phyloP scores from a whole-genome alignment of 2,797 vertebrate genomes.

The Oryzias sinensis region DNA sequence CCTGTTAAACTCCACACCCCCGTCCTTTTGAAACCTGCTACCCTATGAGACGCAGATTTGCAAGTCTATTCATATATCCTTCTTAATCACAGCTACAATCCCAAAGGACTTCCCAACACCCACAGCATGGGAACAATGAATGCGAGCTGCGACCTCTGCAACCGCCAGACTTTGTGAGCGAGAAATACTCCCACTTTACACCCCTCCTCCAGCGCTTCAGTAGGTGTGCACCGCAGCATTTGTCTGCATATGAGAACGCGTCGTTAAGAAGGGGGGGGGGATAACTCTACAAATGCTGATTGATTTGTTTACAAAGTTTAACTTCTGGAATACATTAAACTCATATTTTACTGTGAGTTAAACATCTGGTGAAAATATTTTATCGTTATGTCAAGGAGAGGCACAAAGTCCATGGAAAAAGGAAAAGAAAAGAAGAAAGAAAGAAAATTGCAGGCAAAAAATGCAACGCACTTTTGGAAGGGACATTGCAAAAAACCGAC shows the following conservation, averaged over 20 bases:
- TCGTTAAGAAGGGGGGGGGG: not conserved
- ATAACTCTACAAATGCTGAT: conserved; percentile 19
- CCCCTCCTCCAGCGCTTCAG: conserved; percentile 17
- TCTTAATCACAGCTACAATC: conserved; percentile 32
- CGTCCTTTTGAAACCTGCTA: conserved; percentile 14
- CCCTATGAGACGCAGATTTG: conserved; percentile 16
- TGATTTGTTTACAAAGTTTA: conserved; percentile 26
- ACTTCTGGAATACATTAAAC: conserved; percentile 16
- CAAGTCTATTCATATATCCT: conserved; percentile 24
- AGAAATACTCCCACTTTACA: conserved; percentile 44
- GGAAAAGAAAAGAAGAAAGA: not conserved
- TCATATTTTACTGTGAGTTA: conserved; percentile 1
- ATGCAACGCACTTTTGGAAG: not conserved
- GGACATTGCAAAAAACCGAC: conserved; percentile 7
- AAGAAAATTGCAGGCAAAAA: not conserved
- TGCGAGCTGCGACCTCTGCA: conserved; percentile 30
- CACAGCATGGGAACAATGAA: conserved; percentile 38
- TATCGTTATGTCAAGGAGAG: not conserved
- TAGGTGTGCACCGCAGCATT: conserved; percentile 17
- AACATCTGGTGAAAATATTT: conserved; percentile 5
- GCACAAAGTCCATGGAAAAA: conserved; percentile 3
- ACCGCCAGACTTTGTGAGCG: conserved; percentile 37
- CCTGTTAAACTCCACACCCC: not conserved
- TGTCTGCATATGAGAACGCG: not conserved
- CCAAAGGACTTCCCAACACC: conserved; percentile 31